Evolutionary conservation across 2,797 vertebrate genomes (phyloP), one percentile per base, ranked within the genome.

Genomic region (Rhinophrynus dorsalis): DNA sequence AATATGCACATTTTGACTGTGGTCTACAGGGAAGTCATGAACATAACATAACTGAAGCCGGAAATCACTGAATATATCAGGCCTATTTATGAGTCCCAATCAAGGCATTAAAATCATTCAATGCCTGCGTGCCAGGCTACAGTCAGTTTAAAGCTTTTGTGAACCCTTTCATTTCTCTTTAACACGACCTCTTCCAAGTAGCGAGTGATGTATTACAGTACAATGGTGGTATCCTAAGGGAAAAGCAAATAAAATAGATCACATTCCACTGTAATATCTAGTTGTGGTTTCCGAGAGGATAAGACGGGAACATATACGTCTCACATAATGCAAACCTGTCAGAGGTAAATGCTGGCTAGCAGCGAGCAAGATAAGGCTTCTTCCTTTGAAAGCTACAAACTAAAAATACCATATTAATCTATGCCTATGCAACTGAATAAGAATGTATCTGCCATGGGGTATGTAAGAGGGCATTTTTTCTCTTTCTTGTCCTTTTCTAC

Each of bases 241-340:
- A 79, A 55, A 78, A 72, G 66, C 6, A 35, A 6, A 71, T 37
- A 51, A 83, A 84, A 81, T 5, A 74, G 70, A 78, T 79, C 67
- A 56, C 57, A 79, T 79, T 50, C 32, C 62, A 70, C 23, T 35
- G 72, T 50, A 78, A 68, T 76, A 67, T 57, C 78, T 58, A 55
- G 69, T 64, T 10, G 5, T 6, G 30, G 45, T 77, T 81, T 76
- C 66, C 66, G 68, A 77, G 58, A 77, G 72, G 58, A 67, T 72
- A 62, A 62, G 40, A 51, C 12, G 17, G 1, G 56, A 69, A 59
- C 0, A 10, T 15, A 37, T 47, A 67, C 27, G 29, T 76, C 52
- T 67, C 69, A 26, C 0, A 1, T 51, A 76, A 76, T 21, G 69
- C 37, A 55, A 33, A 42, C 66, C 64, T 73, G 21, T 65, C 67